phyloP scores from a whole-genome alignment of 2,797 vertebrate species.

The Sibirionetta formosa region DNA sequence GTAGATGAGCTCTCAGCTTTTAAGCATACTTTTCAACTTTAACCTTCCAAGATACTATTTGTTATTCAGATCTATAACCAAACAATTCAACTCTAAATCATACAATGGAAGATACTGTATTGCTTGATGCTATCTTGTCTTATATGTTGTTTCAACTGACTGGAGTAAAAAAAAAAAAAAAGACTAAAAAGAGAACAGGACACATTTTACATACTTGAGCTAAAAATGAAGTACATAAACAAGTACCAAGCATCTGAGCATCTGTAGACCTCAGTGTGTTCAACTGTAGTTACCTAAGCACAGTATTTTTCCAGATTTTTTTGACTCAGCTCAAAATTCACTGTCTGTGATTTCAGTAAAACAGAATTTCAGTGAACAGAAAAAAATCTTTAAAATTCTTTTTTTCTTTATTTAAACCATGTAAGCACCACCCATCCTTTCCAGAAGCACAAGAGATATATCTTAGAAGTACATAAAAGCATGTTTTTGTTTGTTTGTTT shows the following conservation, averaged over 20 bases:
- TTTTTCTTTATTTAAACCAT: neutral
- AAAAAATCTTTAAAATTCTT: neutral
- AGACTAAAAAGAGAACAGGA: neutral
- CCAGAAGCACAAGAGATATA: neutral
- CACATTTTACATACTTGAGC: neutral
- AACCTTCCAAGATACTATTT: neutral
- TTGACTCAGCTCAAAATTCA: neutral
- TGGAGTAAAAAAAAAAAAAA: neutral
- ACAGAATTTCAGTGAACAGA: neutral
- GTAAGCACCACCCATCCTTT: neutral
- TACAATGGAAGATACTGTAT: neutral
- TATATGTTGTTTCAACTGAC: neutral
- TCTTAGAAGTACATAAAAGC: neutral
- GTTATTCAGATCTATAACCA: neutral
- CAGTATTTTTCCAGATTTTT: neutral
- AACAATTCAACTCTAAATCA: neutral
- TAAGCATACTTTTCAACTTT: neutral
- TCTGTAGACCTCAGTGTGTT: neutral
- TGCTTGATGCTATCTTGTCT: neutral
- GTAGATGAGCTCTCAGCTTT: neutral
- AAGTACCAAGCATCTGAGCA: neutral
- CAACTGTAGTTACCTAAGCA: neutral
- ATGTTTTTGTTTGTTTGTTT: too few species aligned
- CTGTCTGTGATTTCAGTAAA: neutral
- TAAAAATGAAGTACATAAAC: neutral